Base-by-base conservation (phyloP, 2,113 vertebrate genomes). In the Rana temporaria region DNA sequence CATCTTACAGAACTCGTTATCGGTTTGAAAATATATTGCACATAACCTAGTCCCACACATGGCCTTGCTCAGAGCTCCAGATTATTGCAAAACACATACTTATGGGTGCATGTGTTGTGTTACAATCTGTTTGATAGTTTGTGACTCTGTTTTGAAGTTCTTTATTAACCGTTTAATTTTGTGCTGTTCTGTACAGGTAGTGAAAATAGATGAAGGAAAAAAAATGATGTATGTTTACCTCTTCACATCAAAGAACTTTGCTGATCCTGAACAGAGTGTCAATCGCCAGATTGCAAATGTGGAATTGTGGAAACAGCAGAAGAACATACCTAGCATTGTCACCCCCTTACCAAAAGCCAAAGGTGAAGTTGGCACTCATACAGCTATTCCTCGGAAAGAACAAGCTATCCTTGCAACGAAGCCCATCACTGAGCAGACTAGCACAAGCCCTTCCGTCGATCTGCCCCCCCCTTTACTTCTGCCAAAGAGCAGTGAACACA, bases 281-380 rank as follows among this genome's bases (percentile, higher is more conserved):
- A 99, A 98, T 84, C 91, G 74, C 38, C 93, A 94, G 87, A 93
- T 99, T 64, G 89, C 89, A 52, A 92, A 91, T 0, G 93, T 93
- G 65, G 92, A 95, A 79, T 38, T 95, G 85, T 96, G 94, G 90
- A 97, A 96, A 86, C 91, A 97, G 76, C 91, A 97, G 76, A 94
- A 96, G 82, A 95, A 96, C 85, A 97, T 96, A 84, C 85, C 98
- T 86, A 96, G 94, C 4, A 86, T 84, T n/a, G 6, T 89, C 22
- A 86, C 90, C 15, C 57, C 62, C 84, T 91, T 67, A 0, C 22
- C 26, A 14, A 84, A 81, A 75, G 80, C 32, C 59, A 56, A 81
- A 78, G 81, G 75, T 17, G 70, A 24, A 48, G 38, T 15, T 15
- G n/a, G 72, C 7, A 2, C 64, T 26, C 34, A 42, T 0, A 52